Conservation (phyloP, 92 coral and sea anemone genomes). For the Scolanthus callimorphus region DNA sequence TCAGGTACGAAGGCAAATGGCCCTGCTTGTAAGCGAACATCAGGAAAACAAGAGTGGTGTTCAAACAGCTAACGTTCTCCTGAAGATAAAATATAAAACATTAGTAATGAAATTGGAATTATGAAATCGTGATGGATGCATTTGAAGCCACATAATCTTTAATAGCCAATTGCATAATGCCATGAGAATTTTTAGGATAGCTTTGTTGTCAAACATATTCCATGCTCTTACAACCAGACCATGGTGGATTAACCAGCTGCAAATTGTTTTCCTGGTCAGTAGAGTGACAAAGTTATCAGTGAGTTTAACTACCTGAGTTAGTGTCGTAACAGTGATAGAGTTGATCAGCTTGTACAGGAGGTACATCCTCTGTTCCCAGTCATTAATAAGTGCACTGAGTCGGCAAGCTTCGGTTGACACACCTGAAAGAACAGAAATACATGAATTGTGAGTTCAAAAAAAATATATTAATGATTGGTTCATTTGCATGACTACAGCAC, state of each 20-base stretch:
- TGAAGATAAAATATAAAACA: slow-evolving; percentile 5
- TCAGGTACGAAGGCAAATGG: slow-evolving; percentile 91
- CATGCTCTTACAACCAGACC: too few species aligned
- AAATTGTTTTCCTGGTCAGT: too few species aligned
- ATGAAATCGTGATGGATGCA: too few species aligned
- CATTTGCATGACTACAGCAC: background rate
- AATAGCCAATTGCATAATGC: too few species aligned
- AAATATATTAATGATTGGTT: too few species aligned
- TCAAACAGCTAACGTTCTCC: slow-evolving; percentile 98
- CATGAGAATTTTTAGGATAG: too few species aligned
- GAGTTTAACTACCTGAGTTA: slow-evolving; percentile 76
- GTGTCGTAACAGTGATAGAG: slow-evolving; percentile 92
- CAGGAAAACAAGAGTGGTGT: slow-evolving; percentile 90
- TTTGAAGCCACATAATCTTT: too few species aligned
- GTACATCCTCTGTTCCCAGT: slow-evolving; percentile 90
- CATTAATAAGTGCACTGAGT: slow-evolving; percentile 81
- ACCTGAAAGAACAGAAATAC: slow-evolving; percentile 1
- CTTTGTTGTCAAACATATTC: too few species aligned
- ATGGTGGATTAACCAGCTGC: too few species aligned
- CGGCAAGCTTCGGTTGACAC: slow-evolving; percentile 54
- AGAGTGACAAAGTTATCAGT: too few species aligned
- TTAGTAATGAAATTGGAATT: background rate
- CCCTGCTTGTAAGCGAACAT: slow-evolving; percentile 99
- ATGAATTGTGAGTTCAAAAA: background rate
- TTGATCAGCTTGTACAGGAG: slow-evolving; percentile 89